Evolutionary conservation across 2,888 invertebrate species (phyloP).

Genomic region (Macrosiphum euphorbiae): DNA sequence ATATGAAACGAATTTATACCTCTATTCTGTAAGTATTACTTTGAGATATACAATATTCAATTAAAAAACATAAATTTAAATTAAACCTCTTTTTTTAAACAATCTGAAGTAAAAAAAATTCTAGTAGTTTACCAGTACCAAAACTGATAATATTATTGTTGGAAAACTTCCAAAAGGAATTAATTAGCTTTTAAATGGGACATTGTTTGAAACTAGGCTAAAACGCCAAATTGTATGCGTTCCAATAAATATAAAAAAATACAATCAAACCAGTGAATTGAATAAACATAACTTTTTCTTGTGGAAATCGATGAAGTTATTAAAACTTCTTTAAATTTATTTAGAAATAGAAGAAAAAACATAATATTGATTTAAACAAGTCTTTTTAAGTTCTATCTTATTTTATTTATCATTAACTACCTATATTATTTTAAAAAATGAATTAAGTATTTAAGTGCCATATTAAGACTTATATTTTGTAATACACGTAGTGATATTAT

Average conservation of each 20-base stretch:
- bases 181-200: constrained; percentile 15
- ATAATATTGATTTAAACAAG: neutral
- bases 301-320: neutral
- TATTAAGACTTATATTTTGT: neutral
- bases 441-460: neutral
- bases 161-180: neutral
- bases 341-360: neutral
- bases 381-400: neutral
- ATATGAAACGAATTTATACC: constrained; percentile 88
- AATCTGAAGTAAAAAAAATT: neutral
- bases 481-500: neutral
- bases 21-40: constrained; percentile 79
- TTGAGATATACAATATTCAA: neutral
- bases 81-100: neutral
- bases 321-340: neutral
- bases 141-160: neutral
- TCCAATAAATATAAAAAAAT: neutral
- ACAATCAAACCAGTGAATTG: neutral
- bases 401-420: neutral
- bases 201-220: neutral
- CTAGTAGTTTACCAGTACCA: neutral
- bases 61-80: neutral
- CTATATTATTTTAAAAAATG: neutral
- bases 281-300: neutral
- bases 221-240: neutral